Conservation (phyloP, 23 tunicate genomes). For the Aplidium turbinatum region DNA sequence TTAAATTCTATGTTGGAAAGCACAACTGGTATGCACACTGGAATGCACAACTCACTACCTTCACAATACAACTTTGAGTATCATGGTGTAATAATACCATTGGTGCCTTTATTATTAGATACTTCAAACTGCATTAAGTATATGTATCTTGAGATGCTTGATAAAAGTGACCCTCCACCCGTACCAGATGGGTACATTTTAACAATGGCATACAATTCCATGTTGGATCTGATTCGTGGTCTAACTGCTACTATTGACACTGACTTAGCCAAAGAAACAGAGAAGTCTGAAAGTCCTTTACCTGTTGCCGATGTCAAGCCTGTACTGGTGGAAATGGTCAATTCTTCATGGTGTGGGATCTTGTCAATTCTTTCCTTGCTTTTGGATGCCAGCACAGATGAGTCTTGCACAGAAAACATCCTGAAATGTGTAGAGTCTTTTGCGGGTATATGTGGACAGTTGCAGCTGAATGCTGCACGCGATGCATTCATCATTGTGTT, state of each 20-base stretch:
- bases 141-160: slow-evolving; percentile 85
- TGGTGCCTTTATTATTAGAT: slow-evolving; percentile 50
- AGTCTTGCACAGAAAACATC: slow-evolving; percentile 61
- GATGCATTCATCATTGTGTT: slow-evolving; percentile 87
- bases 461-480: slow-evolving; percentile 55
- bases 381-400: slow-evolving; percentile 80
- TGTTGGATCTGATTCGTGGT: slow-evolving; percentile 67
- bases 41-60: too few species aligned
- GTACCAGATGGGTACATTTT: slow-evolving; percentile 85
- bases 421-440: slow-evolving; percentile 79
- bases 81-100: slow-evolving; percentile 57
- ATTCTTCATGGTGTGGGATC: slow-evolving; percentile 71
- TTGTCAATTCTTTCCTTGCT: slow-evolving; percentile 66
- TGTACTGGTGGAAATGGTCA: slow-evolving; percentile 55
- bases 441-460: slow-evolving; percentile 90
- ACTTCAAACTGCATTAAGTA: slow-evolving; percentile 53
- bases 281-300: background rate
- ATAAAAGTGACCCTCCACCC: slow-evolving; percentile 73
- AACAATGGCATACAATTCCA: slow-evolving; percentile 77
- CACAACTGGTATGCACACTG: background rate
- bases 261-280: slow-evolving; percentile 43
- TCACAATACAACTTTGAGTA: slow-evolving; percentile 57
- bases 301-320: background rate
- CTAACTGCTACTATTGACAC: slow-evolving; percentile 68
- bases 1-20: background rate